Conservation (phyloP, 2,797 vertebrate species). For the Chloroceryle amazona region DNA sequence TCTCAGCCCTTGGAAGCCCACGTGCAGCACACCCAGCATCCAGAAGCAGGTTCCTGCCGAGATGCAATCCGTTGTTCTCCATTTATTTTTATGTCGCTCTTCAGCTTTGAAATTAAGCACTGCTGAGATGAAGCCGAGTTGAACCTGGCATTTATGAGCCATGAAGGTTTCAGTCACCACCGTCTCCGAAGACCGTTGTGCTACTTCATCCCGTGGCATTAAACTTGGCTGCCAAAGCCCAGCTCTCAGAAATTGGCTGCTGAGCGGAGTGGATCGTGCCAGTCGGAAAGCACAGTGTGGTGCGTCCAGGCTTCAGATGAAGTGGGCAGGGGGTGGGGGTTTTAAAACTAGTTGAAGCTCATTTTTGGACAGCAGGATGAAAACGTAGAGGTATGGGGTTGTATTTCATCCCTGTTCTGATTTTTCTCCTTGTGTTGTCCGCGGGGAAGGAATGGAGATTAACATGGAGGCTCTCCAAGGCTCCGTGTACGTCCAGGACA, state of each 20-base stretch:
- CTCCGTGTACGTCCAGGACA: fast-evolving
- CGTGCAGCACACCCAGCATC: not conserved
- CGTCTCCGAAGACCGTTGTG: not conserved
- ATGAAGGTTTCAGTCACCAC: not conserved
- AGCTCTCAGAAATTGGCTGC: not conserved
- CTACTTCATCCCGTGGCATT: not conserved
- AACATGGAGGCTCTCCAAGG: not conserved
- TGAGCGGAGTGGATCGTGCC: not conserved
- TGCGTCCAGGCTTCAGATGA: not conserved
- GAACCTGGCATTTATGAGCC: constrained; percentile 27
- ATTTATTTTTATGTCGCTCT: constrained; percentile 23
- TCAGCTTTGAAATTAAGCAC: constrained; percentile 1
- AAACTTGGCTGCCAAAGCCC: not conserved
- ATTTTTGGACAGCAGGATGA: not conserved
- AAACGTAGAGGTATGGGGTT: not conserved
- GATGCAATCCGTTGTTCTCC: not conserved
- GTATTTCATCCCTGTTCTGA: not conserved
- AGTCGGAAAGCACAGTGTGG: not conserved
- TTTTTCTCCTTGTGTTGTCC: not conserved
- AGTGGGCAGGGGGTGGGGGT: not conserved
- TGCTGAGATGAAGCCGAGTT: not conserved
- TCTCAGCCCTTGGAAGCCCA: not conserved
- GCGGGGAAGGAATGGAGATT: not conserved
- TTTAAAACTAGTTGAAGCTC: not conserved
- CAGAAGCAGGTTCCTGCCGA: not conserved